Conservation (phyloP, 2,113 vertebrate species). For the Chauna torquata region DNA sequence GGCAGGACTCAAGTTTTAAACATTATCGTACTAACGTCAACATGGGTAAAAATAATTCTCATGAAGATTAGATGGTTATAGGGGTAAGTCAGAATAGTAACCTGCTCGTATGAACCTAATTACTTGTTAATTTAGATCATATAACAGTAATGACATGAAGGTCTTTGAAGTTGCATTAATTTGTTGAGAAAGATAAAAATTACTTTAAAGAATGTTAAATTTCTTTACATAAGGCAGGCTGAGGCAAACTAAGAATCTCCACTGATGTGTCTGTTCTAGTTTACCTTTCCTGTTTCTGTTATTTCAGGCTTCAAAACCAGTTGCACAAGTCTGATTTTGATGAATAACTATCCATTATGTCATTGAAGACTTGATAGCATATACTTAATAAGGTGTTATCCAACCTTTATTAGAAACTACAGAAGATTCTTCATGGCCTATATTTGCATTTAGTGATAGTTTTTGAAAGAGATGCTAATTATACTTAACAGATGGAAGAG, state of each 20-base stretch:
- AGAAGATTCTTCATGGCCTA: not conserved
- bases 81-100: not conserved
- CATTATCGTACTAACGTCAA: accelerated
- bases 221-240: not conserved
- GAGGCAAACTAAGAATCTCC: not conserved
- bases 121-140: not conserved
- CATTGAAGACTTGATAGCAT: not conserved
- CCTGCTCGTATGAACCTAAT: not conserved
- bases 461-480: not conserved
- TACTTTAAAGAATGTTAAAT: not conserved
- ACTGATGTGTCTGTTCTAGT: accelerated
- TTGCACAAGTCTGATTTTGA: not conserved
- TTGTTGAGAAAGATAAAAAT: not conserved
- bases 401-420: not conserved
- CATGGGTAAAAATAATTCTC: accelerated
- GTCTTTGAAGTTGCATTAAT: not conserved
- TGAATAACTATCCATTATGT: not conserved
- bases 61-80: not conserved
- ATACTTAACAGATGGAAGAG: not conserved
- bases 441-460: not conserved
- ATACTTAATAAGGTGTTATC: no score
- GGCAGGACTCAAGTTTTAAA: not conserved
- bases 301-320: not conserved
- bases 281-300: not conserved
- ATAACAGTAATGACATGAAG: not conserved